Base-by-base conservation (phyloP, 2,888 invertebrate species). In the Brachyopa scutellaris region DNA sequence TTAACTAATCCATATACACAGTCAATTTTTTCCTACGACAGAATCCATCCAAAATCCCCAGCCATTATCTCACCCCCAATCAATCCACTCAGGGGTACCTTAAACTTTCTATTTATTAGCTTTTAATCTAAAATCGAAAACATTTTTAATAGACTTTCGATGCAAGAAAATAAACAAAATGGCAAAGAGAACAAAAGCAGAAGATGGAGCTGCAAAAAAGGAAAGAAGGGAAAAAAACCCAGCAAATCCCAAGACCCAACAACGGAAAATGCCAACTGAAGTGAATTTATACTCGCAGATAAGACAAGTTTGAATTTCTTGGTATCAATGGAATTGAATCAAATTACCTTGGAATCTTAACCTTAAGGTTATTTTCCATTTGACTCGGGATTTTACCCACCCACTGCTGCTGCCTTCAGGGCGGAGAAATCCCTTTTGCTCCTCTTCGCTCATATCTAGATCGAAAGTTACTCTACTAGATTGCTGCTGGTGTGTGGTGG, bases 271-370 rank as follows among this genome's bases (percentile, higher is more conserved):
- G 77, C 82, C 82, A 82, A 77, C 77, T 72, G 77, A 82, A 77
- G 82, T 61, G 77, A 77, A 77, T 82, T 82, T 77, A 82, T 82
- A 72, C 77, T 66, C 55, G 36, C 45, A 72, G 82, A 82, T 82
- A 82, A 82, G 70, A 77, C 82, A 61, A 77, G 77, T 77, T 77
- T 72, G 82, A 82, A 72, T 82, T 82, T 66, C 82, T 72, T 49
- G 85, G 82, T 90, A 89, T 90, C 90, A 87, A 84, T 87, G 88
- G 87, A 90, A 90, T 90, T 90, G 90, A 89, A 90, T 89, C 90
- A 90, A 90, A 90, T 90, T 90, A 89, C 90, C 89, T 89, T 90
- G 87, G 88, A 88, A 89, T 89, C 90, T 89, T 87, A 88, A 88
- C 89, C 89, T 89, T 88, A 87, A 89, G 88, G 88, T 88, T 88